Conservation (phyloP, 2,797 vertebrate genomes). For the Anguilla anguilla region DNA sequence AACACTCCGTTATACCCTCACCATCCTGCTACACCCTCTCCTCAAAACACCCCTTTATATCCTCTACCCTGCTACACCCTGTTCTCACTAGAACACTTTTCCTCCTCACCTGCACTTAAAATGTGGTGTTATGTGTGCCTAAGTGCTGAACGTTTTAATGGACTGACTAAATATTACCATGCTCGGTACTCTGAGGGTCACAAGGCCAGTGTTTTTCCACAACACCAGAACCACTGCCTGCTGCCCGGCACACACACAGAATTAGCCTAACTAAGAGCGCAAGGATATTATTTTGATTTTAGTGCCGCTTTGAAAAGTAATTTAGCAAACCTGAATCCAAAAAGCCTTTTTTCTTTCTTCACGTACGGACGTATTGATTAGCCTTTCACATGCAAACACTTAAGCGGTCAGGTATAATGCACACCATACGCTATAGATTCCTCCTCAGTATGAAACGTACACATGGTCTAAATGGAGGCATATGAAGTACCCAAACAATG, state of each 20-base stretch:
- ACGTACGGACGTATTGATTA: not conserved
- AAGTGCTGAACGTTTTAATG: constrained; percentile 24
- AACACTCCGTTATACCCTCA: not conserved
- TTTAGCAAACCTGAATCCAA: not conserved
- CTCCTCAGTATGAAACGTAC: constrained; percentile 50
- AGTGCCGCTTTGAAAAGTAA: not conserved
- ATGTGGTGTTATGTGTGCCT: not conserved
- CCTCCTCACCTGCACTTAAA: not conserved
- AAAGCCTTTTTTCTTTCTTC: constrained; percentile 5
- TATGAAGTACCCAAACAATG: constrained; percentile 59
- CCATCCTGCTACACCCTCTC: constrained; percentile 11
- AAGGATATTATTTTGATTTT: not conserved
- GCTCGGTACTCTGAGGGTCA: not conserved
- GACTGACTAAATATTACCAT: constrained; percentile 29
- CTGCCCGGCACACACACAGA: no score
- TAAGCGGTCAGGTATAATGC: constrained; percentile 45
- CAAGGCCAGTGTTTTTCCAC: constrained; percentile 26
- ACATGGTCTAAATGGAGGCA: constrained; percentile 48
- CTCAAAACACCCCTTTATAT: no score
- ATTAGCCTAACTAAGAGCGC: not conserved
- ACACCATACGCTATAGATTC: constrained; percentile 50
- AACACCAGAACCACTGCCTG: not conserved
- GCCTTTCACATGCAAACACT: constrained; percentile 39
- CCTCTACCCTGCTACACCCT: not conserved
- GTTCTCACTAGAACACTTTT: not conserved